A percentile compares a stretch with the other conserved stretches of the same genome.
Conservation (phyloP, 2,113 vertebrate genomes). For the Anguilla rostrata region DNA sequence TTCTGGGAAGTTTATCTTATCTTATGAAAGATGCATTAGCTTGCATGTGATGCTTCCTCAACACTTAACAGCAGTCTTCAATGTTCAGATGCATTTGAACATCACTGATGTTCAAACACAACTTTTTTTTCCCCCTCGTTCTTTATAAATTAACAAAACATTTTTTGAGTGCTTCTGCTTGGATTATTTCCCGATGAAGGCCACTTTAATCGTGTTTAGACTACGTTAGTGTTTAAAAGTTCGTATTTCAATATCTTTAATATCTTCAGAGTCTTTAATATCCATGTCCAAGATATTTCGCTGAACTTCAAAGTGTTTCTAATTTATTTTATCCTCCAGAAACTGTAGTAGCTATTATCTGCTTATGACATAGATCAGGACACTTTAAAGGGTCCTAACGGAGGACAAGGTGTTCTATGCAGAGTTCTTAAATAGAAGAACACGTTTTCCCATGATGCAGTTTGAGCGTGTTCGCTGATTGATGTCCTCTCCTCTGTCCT, state of each 20-base stretch:
- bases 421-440: background rate
- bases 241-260: background rate
- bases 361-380: background rate
- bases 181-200: background rate
- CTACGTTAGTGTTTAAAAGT: background rate
- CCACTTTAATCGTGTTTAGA: background rate
- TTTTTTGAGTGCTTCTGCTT: background rate
- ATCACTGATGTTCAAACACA: no score
- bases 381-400: background rate
- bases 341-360: background rate
- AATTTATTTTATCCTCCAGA: background rate
- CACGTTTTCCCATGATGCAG: background rate
- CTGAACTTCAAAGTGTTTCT: background rate
- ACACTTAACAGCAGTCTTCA: no score
- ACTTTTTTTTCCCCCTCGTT: no score
- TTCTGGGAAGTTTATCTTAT: no score
- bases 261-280: background rate
- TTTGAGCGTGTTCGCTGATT: background rate
- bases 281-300: background rate
- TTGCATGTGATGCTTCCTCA: no score
- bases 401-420: background rate
- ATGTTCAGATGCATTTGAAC: no score
- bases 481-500: background rate
- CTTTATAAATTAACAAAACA: no score
- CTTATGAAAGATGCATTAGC: no score